Evolutionary conservation across 2,113 vertebrate species (phyloP).

Genomic region (Mirza zaza): DNA sequence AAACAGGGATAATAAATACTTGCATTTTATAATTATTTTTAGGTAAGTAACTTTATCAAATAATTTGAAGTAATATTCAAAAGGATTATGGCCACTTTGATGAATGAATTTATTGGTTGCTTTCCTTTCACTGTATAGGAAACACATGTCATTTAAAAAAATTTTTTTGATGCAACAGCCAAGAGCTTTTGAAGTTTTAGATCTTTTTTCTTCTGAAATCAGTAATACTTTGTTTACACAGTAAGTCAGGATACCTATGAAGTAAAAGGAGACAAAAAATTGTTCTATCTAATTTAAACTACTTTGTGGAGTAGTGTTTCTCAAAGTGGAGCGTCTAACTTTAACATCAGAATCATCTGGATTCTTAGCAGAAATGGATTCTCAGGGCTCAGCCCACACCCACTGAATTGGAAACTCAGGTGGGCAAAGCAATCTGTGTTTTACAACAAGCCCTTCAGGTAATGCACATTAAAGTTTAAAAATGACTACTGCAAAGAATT

Average conservation of each 20-base stretch:
- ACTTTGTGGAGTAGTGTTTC: not conserved
- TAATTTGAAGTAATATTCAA: not conserved
- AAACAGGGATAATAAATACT: not conserved
- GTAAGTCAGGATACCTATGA: not conserved
- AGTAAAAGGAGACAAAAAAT: not conserved
- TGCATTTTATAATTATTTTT: conserved; percentile 16
- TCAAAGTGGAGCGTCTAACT: not conserved
- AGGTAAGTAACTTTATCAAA: conserved; percentile 11
- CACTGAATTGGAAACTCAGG: not conserved
- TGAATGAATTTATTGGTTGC: not conserved
- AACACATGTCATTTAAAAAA: not conserved
- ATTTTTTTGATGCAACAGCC: not conserved
- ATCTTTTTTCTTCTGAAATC: not conserved
- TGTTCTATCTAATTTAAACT: not conserved
- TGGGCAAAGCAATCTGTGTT: not conserved
- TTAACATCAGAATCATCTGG: not conserved
- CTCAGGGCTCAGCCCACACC: not conserved
- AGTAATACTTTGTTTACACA: conserved; percentile 19
- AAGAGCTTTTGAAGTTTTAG: not conserved
- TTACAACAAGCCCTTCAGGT: not conserved
- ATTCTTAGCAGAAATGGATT: not conserved
- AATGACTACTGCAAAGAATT: not conserved
- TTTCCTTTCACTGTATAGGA: conserved; percentile 41
- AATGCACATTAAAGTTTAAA: not conserved
- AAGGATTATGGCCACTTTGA: conserved; percentile 24